Percentiles rank a stretch among this genome's conserved stretches.
These are phyloP conservation scores for Wasmannia auropunctata DNA, from an alignment of 1,140 invertebrate species.

Conservation along the genomic window DNA sequence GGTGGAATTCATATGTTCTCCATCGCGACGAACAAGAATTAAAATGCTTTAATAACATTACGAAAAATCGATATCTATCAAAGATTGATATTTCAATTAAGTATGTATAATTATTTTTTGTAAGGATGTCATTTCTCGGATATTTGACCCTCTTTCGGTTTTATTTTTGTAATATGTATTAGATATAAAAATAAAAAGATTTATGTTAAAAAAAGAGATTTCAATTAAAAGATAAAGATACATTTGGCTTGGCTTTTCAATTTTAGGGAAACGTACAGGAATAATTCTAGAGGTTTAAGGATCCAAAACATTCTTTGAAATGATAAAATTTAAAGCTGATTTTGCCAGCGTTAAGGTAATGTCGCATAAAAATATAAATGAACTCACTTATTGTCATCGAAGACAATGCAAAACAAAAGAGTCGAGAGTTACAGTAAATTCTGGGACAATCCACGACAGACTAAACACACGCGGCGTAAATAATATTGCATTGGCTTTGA, in stretches of 20 bases:
- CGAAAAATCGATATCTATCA: too few species aligned
- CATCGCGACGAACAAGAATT: not conserved
- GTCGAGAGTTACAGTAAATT: constrained; percentile 12
- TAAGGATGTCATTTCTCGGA: not conserved
- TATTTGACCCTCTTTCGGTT: not conserved
- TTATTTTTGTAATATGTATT: not conserved
- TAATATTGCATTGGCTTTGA: constrained; percentile 17
- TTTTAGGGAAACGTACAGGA: not conserved
- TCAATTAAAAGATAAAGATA: not conserved
- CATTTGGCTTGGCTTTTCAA: not conserved
- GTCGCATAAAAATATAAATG: not conserved
- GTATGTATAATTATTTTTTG: not conserved
- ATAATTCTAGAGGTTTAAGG: not conserved
- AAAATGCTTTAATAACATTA: not conserved
- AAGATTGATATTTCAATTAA: too few species aligned
- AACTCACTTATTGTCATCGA: not conserved
- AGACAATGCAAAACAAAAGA: not conserved
- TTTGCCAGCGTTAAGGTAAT: not conserved
- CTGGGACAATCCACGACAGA: not conserved
- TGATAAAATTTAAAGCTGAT: not conserved
- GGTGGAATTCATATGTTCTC: not conserved
- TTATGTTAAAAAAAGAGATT: too few species aligned
- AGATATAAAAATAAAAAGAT: not conserved
- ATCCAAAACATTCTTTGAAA: not conserved
- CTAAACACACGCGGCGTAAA: not conserved